Conservation (phyloP, 2,113 vertebrate genomes). For the Pavo muticus region DNA sequence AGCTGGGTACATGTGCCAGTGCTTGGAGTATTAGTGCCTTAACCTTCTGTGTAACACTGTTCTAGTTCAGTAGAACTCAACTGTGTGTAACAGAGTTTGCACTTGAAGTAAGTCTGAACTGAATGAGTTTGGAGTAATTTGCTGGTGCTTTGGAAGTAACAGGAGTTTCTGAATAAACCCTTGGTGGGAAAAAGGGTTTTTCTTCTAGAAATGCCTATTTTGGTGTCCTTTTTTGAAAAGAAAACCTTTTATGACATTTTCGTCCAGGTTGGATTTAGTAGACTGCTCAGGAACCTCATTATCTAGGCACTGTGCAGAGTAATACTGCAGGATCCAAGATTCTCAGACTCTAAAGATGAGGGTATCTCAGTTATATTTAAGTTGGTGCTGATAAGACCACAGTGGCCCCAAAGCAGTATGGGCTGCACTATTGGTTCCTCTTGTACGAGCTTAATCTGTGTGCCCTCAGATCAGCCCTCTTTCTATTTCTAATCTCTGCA, state of each 20-base stretch:
- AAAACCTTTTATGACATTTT: not conserved
- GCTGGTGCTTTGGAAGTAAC: accelerated
- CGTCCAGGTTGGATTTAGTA: not conserved
- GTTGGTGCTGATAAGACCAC: not conserved
- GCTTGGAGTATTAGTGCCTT: not conserved
- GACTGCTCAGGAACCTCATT: not conserved
- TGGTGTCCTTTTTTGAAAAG: not conserved
- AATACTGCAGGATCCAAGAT: not conserved
- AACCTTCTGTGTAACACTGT: not conserved
- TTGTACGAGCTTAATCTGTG: not conserved
- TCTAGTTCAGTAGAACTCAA: not conserved
- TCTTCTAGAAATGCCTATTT: not conserved
- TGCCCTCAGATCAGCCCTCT: not conserved
- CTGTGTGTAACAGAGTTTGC: not conserved
- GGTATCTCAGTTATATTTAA: not conserved
- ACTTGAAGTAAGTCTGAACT: not conserved
- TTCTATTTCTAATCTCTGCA: not conserved
- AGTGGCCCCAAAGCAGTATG: not conserved
- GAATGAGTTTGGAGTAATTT: not conserved
- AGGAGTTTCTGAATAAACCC: not conserved
- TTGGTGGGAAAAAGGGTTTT: too few relatives aligned
- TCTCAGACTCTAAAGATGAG: not conserved
- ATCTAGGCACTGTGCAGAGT: not conserved
- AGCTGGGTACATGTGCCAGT: not conserved
- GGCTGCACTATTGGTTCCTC: not conserved